phyloP scores from a whole-genome alignment of 2,113 vertebrate genomes.

The Grallaria varia region DNA sequence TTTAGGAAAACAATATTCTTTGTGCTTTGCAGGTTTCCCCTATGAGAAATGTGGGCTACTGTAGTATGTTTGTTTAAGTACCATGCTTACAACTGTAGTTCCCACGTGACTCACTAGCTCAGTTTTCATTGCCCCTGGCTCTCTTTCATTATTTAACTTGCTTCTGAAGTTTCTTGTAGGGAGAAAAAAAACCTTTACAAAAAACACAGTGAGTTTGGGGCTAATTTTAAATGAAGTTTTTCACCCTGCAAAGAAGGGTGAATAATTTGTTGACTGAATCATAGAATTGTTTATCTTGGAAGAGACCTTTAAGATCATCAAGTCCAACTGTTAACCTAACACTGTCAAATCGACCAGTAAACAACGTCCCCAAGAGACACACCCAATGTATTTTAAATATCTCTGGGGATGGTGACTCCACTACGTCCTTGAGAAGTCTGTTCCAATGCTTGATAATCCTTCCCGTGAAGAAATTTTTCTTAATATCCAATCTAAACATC shows the following conservation, averaged over 20 bases:
- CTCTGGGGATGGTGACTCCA: not conserved
- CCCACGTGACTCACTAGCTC: not conserved
- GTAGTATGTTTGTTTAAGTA: not conserved
- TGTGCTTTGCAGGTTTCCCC: not conserved
- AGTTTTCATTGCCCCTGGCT: not conserved
- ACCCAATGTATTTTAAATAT: not conserved
- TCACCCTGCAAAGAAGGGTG: not conserved
- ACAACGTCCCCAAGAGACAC: not conserved
- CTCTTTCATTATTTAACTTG: constrained; percentile 20
- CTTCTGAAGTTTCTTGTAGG: not conserved
- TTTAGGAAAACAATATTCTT: not conserved
- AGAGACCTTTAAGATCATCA: not conserved
- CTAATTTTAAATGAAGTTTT: not conserved
- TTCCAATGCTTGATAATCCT: not conserved
- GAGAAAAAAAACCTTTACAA: not conserved
- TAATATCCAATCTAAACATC: not conserved
- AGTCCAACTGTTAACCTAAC: not conserved
- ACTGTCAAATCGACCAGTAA: not conserved
- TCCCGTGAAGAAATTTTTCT: not conserved
- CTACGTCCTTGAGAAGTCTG: not conserved
- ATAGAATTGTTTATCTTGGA: not conserved
- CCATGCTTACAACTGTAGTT: not conserved
- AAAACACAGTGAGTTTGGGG: not conserved
- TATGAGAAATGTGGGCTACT: not conserved
- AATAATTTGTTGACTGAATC: not conserved